A percentile compares a stretch with the other conserved stretches of the same genome.
These are phyloP conservation scores for Drosophila sp. DNA, from an alignment of 1,140 invertebrate species.

Conservation along the genomic window DNA sequence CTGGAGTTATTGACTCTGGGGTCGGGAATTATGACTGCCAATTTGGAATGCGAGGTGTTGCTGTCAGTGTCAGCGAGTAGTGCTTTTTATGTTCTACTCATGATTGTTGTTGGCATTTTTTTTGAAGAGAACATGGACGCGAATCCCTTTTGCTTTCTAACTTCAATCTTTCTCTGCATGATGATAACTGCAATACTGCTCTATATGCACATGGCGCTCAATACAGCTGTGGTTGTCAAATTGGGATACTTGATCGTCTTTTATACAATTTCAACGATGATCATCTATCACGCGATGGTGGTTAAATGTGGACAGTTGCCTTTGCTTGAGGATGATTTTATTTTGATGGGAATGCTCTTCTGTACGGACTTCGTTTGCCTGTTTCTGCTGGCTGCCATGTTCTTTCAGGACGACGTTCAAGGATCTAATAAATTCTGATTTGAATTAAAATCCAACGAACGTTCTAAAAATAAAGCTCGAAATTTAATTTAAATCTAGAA, in stretches of 20 bases:
- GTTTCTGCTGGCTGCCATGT: not conserved
- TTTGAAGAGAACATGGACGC: not conserved
- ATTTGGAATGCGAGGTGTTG: not conserved
- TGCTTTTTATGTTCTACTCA: not conserved
- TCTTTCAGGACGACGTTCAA: not conserved
- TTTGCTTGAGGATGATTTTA: not conserved
- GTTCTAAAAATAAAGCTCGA: no score
- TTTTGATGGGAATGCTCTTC: constrained; percentile 3
- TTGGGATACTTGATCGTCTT: not conserved
- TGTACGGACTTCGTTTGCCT: constrained; percentile 5
- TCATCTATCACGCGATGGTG: constrained; percentile 4
- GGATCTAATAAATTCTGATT: not conserved
- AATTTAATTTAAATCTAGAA: no score
- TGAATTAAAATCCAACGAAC: no score
- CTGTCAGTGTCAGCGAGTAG: not conserved
- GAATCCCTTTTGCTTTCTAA: constrained; percentile 15
- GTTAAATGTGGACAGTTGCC: not conserved
- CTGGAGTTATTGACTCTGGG: constrained; percentile 3
- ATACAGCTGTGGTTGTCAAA: not conserved
- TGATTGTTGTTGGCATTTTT: not conserved
- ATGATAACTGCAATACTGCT: not conserved
- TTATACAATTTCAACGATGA: not conserved
- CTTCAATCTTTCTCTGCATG: not conserved
- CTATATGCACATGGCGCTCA: not conserved
- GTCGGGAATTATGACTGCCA: not conserved